Evolutionary conservation across 2,113 vertebrate species (phyloP), one percentile per base, ranked within the genome.

Genomic region (Gyps fulvus): DNA sequence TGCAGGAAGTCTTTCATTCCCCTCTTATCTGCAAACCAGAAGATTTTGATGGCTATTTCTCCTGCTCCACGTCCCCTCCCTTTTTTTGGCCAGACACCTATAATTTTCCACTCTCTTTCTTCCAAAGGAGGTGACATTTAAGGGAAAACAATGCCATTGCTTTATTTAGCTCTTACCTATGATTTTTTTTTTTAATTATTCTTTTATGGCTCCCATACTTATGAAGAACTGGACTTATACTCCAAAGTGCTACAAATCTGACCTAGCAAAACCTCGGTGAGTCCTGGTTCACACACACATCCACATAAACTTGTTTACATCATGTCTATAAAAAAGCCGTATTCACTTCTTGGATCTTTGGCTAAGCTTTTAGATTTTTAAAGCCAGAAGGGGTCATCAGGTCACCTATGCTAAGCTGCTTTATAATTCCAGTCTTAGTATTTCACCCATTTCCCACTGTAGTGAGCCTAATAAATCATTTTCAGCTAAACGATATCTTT

Each of bases 1-100:
- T 73, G 69, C 93, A 90, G 91, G 84, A 95, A 90, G 71, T 72
- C 93, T 91, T 93, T 88, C 67, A 86, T 92, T 94, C 87, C 77
- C 54, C 40, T 92, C 91, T 93, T 96, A 95, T 93, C 96, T 84
- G 43, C 78, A 94, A 57, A 83, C 40, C 76, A 94, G 90, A 70
- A 93, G 90, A 94, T 91, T 86, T 58, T 94, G 72, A 79, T 63
- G 83, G 67, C 45, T 93, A 52, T n/a, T 62, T 86, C 89, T 92
- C 36, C 62, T 45, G 23, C 78, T 89, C 29, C 26, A 2, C 22
- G 49, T 55, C 34, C 66, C 61, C 86, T 93, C 76, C 80, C 43
- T 54, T 82, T 78, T 87, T 70, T 67, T 87, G 80, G 47, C 83
- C 77, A 88, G 59, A 73, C 47, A 76, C 66, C 67, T 90, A 63